Percentiles rank a stretch among this genome's conserved stretches.
Conservation (phyloP, 2,888 invertebrate species). For the Microctonus hyperodae region DNA sequence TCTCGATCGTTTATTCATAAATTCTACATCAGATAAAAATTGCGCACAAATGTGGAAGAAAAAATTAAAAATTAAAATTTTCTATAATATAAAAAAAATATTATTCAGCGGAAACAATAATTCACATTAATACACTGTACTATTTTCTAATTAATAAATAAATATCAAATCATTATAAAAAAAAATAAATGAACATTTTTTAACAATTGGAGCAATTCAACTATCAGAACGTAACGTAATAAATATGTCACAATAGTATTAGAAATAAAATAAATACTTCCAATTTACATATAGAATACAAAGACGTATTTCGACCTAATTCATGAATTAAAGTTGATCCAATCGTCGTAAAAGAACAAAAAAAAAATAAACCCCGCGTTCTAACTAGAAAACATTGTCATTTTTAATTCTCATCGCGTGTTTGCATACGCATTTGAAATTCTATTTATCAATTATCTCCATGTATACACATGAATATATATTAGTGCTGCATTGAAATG, state of each 20-base stretch:
- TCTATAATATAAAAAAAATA: not conserved
- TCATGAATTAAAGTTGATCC: conserved; percentile 2
- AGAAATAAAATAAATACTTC: conserved; percentile 1
- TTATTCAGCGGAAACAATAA: not conserved
- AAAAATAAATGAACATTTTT: not conserved
- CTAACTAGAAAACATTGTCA: conserved; percentile 8
- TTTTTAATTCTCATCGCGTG: conserved; percentile 1
- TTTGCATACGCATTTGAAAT: not conserved
- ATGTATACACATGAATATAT: not conserved
- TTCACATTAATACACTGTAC: not conserved
- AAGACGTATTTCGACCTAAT: not conserved
- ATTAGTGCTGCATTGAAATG: conserved; percentile 18
- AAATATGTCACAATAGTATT: not conserved
- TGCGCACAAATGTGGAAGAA: not conserved
- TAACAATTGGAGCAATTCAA: conserved; percentile 13
- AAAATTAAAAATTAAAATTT: not conserved
- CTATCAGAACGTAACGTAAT: conserved; percentile 20
- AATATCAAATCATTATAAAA: not conserved
- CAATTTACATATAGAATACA: not conserved
- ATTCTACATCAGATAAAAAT: not conserved
- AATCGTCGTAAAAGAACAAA: not conserved
- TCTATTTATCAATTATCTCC: conserved; percentile 1
- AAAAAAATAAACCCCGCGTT: too few relatives aligned
- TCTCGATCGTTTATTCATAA: too few relatives aligned
- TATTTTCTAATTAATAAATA: not conserved